phyloP scores from a whole-genome alignment of 2,888 invertebrate species.

The Amblyjoppa proteus region DNA sequence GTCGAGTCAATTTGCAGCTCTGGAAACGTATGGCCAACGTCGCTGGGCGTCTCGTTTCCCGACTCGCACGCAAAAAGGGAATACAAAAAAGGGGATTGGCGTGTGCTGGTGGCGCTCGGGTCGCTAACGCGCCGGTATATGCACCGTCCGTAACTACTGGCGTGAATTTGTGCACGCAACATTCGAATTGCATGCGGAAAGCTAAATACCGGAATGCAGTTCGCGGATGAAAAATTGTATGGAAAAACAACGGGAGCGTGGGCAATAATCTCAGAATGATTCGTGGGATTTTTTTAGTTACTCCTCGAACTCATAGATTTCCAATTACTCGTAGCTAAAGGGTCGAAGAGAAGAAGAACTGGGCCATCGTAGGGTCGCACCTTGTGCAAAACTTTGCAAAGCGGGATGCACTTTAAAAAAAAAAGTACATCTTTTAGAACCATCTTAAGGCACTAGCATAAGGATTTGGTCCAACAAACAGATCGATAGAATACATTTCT shows the following conservation, averaged over 20 bases:
- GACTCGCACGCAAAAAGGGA: conserved; percentile 40
- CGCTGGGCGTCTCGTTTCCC: conserved; percentile 24
- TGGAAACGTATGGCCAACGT: conserved; percentile 62
- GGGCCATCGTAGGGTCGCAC: neutral
- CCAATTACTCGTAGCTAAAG: neutral
- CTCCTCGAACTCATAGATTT: neutral
- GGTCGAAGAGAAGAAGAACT: neutral
- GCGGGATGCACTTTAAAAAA: too few relatives aligned
- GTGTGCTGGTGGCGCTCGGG: conserved; percentile 4
- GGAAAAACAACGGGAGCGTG: neutral
- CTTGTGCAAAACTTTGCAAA: too few relatives aligned
- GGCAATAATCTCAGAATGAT: conserved; percentile 62
- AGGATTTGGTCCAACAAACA: too few relatives aligned
- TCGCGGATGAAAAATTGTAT: conserved; percentile 61
- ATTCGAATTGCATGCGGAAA: conserved; percentile 13
- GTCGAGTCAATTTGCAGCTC: conserved; percentile 73
- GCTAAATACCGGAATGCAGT: conserved; percentile 8
- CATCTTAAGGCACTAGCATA: too few relatives aligned
- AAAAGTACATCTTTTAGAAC: too few relatives aligned
- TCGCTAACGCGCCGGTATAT: conserved; percentile 1
- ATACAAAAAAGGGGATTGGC: conserved; percentile 11
- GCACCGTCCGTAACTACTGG: neutral
- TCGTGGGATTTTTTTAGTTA: conserved; percentile 42
- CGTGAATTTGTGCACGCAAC: neutral
- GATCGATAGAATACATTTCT: too few relatives aligned